These are phyloP conservation scores for Dunckerocampus dactyliophorus DNA, from an alignment of 2,113 vertebrate genomes.

Conservation along the genomic window DNA sequence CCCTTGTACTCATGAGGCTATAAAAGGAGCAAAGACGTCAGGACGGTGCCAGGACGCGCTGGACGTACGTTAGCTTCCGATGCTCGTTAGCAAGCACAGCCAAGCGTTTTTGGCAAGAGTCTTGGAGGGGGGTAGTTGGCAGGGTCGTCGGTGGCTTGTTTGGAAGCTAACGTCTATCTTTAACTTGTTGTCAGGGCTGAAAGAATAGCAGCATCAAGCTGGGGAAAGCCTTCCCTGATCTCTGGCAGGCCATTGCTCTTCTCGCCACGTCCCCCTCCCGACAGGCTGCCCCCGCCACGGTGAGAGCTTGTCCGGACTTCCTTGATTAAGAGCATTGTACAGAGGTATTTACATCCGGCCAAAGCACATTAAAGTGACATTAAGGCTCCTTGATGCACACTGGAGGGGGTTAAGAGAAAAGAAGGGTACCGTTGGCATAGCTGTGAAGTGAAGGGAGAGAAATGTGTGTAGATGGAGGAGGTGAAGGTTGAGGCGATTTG, in stretches of 20 bases:
- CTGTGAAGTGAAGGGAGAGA: constrained; percentile 75
- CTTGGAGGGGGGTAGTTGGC: neutral
- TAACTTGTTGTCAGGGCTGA: constrained; percentile 45
- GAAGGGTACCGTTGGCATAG: constrained; percentile 63
- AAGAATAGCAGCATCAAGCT: constrained; percentile 56
- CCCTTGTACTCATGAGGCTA: constrained; percentile 31
- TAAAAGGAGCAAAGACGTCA: constrained; percentile 50
- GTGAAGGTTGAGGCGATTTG: constrained; percentile 11
- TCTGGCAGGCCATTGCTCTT: constrained; percentile 32
- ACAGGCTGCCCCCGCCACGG: constrained; percentile 43
- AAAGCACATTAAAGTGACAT: constrained; percentile 83
- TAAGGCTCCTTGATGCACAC: constrained; percentile 52
- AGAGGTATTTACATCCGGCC: constrained; percentile 79
- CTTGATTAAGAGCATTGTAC: constrained; percentile 81
- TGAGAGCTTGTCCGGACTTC: constrained; percentile 71
- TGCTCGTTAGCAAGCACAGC: constrained; percentile 60
- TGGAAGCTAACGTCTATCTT: constrained; percentile 53
- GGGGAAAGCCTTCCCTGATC: constrained; percentile 51
- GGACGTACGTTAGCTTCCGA: constrained; percentile 70
- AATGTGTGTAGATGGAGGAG: constrained; percentile 44
- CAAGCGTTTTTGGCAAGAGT: neutral
- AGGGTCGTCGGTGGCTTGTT: constrained; percentile 42
- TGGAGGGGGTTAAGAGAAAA: constrained; percentile 20
- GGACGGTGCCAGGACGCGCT: constrained; percentile 56
- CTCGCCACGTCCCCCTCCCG: constrained; percentile 32